Percentiles rank a stretch among this genome's conserved stretches.
Evolutionary conservation across 2,888 invertebrate genomes (phyloP).

Genomic region (Macrophya annulata): DNA sequence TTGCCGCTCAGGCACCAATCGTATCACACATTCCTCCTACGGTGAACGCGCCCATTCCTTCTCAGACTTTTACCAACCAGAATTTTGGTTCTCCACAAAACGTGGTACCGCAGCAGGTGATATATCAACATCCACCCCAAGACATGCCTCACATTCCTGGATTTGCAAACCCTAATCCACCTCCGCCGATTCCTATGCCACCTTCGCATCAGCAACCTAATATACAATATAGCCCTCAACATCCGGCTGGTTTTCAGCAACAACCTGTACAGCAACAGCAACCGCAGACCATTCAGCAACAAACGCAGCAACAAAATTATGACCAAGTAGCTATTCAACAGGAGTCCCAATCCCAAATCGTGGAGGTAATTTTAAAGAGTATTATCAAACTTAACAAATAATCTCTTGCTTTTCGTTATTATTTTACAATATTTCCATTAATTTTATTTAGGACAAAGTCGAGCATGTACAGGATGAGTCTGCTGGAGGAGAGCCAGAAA

Average conservation of each 20-base stretch:
- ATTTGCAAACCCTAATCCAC: slow-evolving; percentile 81
- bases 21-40: slow-evolving; percentile 79
- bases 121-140: slow-evolving; percentile 78
- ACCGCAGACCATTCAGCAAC: slow-evolving; percentile 60
- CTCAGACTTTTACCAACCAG: slow-evolving; percentile 93
- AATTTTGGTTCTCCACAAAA: slow-evolving; percentile 83
- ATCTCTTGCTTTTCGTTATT: neutral
- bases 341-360: slow-evolving; percentile 35
- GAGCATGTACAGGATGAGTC: slow-evolving; percentile 71
- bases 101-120: slow-evolving; percentile 76
- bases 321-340: slow-evolving; percentile 42
- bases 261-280: slow-evolving; percentile 61
- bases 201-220: slow-evolving; percentile 78
- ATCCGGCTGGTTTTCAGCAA: slow-evolving; percentile 73
- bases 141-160: slow-evolving; percentile 80
- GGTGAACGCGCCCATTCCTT: slow-evolving; percentile 85
- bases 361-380: neutral
- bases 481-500: slow-evolving; percentile 65
- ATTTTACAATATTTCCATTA: neutral
- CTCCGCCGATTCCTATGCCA: slow-evolving; percentile 82
- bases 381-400: neutral
- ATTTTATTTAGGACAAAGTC: slow-evolving; percentile 67
- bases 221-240: slow-evolving; percentile 75
- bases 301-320: slow-evolving; percentile 57
- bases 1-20: slow-evolving; percentile 78